A percentile compares a stretch with the other conserved stretches of the same genome.
These are phyloP conservation scores for Rugalucina vietnamica DNA, from an alignment of 2,888 invertebrate species.

Conservation along the genomic window DNA sequence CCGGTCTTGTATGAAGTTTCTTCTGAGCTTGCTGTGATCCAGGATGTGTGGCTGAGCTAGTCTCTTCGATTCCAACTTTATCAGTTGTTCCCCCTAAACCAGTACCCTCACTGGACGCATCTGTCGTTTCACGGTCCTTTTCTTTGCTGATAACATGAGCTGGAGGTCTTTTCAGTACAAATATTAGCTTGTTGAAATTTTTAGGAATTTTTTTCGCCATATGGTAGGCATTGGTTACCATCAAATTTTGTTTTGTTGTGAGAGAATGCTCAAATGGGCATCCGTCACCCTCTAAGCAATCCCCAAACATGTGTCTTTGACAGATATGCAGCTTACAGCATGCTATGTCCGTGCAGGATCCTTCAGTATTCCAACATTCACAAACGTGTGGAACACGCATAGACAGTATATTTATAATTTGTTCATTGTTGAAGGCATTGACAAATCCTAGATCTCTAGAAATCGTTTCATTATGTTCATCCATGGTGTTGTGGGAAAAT, in stretches of 20 bases:
- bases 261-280: constrained; percentile 45
- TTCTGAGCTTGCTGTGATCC: background rate
- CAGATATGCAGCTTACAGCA: constrained; percentile 63
- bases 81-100: too few species aligned
- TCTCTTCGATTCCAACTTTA: too few species aligned
- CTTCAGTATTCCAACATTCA: constrained; percentile 34
- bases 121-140: too few species aligned
- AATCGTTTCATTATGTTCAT: constrained; percentile 35
- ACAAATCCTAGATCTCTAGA: constrained; percentile 42
- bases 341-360: constrained; percentile 25
- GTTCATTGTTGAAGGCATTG: constrained; percentile 42
- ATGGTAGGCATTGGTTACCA: constrained; percentile 41
- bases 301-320: constrained; percentile 49
- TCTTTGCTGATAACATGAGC: background rate
- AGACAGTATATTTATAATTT: constrained; percentile 37
- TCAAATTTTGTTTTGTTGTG: constrained; percentile 40
- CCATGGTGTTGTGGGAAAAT: constrained; percentile 51
- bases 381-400: constrained; percentile 50
- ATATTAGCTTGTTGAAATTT: background rate
- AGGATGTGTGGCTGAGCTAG: background rate
- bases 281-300: constrained; percentile 45
- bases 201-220: constrained; percentile 20
- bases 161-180: background rate
- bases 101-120: too few species aligned
- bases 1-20: background rate